These are phyloP conservation scores for Pegea sp. DNA, from an alignment of 23 tunicate species.

Conservation along the genomic window DNA sequence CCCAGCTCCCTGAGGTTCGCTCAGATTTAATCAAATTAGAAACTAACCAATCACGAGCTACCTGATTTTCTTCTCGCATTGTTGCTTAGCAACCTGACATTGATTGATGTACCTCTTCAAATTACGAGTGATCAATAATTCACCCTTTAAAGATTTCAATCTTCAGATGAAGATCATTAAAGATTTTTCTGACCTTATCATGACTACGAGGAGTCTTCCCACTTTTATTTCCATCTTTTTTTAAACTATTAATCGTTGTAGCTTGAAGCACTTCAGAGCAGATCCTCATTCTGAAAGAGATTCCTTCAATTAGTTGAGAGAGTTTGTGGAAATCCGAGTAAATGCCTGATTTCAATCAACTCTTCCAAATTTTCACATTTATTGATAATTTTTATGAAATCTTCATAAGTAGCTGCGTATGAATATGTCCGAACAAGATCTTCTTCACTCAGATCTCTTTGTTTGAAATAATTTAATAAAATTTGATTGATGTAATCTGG, in stretches of 20 bases:
- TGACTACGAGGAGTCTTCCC: slow-evolving; percentile 68
- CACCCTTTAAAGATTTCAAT: too few species aligned
- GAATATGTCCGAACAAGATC: slow-evolving; percentile 56
- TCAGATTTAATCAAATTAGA: background rate
- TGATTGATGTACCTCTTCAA: slow-evolving; percentile 73
- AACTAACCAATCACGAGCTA: background rate
- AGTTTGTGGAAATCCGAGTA: background rate
- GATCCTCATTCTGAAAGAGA: slow-evolving; percentile 29
- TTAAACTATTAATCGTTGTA: slow-evolving; percentile 64
- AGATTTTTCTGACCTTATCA: slow-evolving; percentile 35
- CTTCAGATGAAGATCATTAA: too few species aligned
- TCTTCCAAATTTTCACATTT: slow-evolving; percentile 30
- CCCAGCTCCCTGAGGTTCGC: slow-evolving; percentile 11
- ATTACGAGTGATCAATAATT: slow-evolving; percentile 41
- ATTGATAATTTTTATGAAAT: slow-evolving; percentile 63
- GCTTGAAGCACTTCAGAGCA: slow-evolving; percentile 79
- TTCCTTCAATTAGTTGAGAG: too few species aligned
- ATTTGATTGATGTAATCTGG: slow-evolving; percentile 71
- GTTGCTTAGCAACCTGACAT: slow-evolving; percentile 84
- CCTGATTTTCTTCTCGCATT: slow-evolving; percentile 72
- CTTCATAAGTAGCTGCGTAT: slow-evolving; percentile 88
- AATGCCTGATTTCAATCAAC: slow-evolving; percentile 37
- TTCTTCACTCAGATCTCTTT: slow-evolving; percentile 17
- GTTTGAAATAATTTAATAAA: slow-evolving; percentile 24
- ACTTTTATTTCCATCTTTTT: slow-evolving; percentile 43